Conservation (phyloP, 2,797 vertebrate genomes). For the Odontamblyopus lacepedii region DNA sequence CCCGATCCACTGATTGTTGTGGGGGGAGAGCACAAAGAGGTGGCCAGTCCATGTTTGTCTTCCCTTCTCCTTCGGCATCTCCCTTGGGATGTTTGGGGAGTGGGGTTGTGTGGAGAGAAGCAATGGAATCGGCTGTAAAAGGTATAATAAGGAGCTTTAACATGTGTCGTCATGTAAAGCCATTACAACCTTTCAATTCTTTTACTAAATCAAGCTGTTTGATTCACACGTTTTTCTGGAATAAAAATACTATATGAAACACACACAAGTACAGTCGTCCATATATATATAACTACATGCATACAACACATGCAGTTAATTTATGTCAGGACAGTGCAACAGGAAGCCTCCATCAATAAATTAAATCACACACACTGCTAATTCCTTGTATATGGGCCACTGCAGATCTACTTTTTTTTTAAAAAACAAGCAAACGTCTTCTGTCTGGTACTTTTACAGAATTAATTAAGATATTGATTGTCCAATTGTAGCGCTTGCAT, state of each 20-base stretch:
- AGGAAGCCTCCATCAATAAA: conserved; percentile 62
- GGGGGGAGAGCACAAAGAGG: conserved; percentile 60
- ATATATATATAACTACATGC: conserved; percentile 12
- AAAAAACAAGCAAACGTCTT: background rate
- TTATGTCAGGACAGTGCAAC: background rate
- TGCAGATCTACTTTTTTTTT: conserved; percentile 47
- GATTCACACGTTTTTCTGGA: conserved; percentile 15
- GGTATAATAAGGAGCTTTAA: background rate
- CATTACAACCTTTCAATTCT: background rate
- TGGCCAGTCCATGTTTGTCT: conserved; percentile 74
- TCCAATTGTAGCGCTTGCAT: background rate
- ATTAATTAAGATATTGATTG: background rate
- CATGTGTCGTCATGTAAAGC: background rate
- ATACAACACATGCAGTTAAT: conserved; percentile 34
- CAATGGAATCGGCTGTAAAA: conserved; percentile 30
- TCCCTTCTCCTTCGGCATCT: conserved; percentile 57
- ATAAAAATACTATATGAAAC: background rate
- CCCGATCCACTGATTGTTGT: conserved; percentile 61
- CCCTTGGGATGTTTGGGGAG: conserved; percentile 28
- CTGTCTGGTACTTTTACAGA: background rate
- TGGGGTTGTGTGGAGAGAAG: conserved; percentile 26
- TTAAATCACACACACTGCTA: conserved; percentile 61
- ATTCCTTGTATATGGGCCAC: conserved; percentile 63
- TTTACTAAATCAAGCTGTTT: background rate
- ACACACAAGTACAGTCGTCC: background rate